These are phyloP conservation scores for Typhlichthys subterraneus DNA, from an alignment of 2,797 vertebrate genomes.

Conservation along the genomic window DNA sequence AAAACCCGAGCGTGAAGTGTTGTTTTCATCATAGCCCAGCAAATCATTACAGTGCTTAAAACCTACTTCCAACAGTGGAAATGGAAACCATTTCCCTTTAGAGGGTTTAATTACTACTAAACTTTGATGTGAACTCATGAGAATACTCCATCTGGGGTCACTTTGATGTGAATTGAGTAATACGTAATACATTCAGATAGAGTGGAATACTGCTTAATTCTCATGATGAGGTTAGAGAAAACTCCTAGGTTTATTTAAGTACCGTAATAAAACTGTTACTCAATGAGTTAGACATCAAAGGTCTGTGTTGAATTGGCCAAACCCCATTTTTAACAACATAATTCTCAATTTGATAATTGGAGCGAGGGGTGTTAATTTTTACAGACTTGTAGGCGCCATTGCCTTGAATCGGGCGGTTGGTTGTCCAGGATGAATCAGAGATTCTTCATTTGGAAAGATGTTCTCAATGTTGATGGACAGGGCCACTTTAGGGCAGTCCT, in stretches of 20 bases:
- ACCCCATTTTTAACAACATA: no score
- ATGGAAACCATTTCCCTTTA: conserved; percentile 35
- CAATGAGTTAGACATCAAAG: no score
- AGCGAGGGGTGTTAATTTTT: no score
- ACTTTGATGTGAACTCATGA: conserved; percentile 48
- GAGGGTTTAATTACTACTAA: conserved; percentile 53
- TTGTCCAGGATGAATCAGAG: no score
- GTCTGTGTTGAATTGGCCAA: not conserved
- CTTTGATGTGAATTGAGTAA: conserved; percentile 41
- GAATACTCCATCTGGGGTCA: conserved; percentile 32
- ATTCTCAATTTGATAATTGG: no score
- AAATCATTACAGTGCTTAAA: conserved; percentile 12
- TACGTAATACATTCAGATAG: conserved; percentile 29
- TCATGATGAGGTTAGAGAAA: conserved; percentile 7
- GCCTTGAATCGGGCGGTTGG: no score
- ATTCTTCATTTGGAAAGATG: no score
- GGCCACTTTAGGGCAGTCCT: no score
- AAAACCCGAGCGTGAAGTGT: not conserved
- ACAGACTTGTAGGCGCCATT: no score
- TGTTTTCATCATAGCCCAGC: conserved; percentile 17
- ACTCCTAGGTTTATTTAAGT: not conserved
- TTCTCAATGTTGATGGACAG: no score
- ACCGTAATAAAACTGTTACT: no score
- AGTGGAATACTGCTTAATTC: conserved; percentile 27
- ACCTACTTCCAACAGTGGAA: conserved; percentile 21